Evolutionary conservation across 2,888 invertebrate species (phyloP).

Genomic region (Apotomis capreana): DNA sequence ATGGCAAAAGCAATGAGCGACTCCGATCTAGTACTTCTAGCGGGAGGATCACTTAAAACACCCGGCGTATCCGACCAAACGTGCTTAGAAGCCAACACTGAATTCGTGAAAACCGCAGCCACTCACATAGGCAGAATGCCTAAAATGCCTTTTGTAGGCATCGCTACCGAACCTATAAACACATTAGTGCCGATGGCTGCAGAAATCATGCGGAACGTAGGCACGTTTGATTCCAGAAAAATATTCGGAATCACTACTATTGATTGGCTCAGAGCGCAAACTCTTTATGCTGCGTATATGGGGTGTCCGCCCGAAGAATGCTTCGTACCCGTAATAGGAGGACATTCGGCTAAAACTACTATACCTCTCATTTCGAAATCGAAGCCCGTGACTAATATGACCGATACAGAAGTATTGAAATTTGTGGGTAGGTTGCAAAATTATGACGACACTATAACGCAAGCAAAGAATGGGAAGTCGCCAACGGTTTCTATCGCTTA

Average conservation of each 20-base stretch:
- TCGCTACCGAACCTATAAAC: slow-evolving; percentile 77
- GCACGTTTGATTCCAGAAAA: slow-evolving; percentile 83
- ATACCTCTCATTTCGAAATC: slow-evolving; percentile 90
- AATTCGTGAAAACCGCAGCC: slow-evolving; percentile 65
- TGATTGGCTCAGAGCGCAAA: slow-evolving; percentile 88
- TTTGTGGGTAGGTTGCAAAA: slow-evolving; percentile 77
- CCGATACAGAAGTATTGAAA: slow-evolving; percentile 69
- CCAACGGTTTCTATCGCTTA: slow-evolving; percentile 86
- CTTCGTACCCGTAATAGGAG: slow-evolving; percentile 90
- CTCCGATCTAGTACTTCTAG: slow-evolving; percentile 86
- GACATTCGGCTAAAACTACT: slow-evolving; percentile 88
- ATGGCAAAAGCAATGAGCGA: slow-evolving; percentile 73
- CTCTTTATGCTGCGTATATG: slow-evolving; percentile 87
- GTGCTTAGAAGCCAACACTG: slow-evolving; percentile 80
- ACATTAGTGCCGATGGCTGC: slow-evolving; percentile 73
- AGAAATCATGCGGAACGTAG: slow-evolving; percentile 65
- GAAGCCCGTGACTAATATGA: slow-evolving; percentile 78
- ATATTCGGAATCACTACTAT: slow-evolving; percentile 90
- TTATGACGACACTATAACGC: slow-evolving; percentile 84
- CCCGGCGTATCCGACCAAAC: slow-evolving; percentile 84
- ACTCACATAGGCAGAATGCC: slow-evolving; percentile 56
- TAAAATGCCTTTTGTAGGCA: slow-evolving; percentile 70
- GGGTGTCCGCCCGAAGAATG: slow-evolving; percentile 86
- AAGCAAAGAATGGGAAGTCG: slow-evolving; percentile 84
- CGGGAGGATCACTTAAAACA: slow-evolving; percentile 85